A percentile compares a stretch with the other conserved stretches of the same genome.
Conservation (phyloP, 2,888 invertebrate species). For the Plemyria rubiginata region DNA sequence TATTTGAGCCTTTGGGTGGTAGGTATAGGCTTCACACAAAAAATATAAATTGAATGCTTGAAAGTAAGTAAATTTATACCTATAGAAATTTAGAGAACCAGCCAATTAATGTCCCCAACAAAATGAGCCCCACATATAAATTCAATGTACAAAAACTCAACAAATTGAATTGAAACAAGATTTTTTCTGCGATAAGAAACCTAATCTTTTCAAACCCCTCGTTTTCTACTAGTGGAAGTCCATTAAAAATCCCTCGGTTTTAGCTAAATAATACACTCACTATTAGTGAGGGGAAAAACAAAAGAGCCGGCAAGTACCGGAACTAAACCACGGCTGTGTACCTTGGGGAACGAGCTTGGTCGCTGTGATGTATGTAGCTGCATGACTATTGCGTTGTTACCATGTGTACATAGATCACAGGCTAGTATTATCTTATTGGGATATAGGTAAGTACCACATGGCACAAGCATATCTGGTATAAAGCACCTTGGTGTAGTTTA, state of each 20-base stretch:
- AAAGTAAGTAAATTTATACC: too few species aligned
- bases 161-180: constrained; percentile 52
- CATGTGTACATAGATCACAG: too few species aligned
- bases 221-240: constrained; percentile 60
- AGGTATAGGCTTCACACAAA: too few species aligned
- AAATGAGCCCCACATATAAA: constrained; percentile 13
- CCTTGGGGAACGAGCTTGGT: constrained; percentile 69
- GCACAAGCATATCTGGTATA: too few species aligned
- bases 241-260: constrained; percentile 79
- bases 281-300: constrained; percentile 74
- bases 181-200: constrained; percentile 79
- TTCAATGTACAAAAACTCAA: constrained; percentile 37
- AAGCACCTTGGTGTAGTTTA: too few species aligned
- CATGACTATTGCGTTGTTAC: constrained; percentile 11
- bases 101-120: too few species aligned
- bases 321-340: constrained; percentile 75
- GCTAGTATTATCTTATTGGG: too few species aligned
- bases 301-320: constrained; percentile 75
- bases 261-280: constrained; percentile 79
- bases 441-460: too few species aligned
- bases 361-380: constrained; percentile 28
- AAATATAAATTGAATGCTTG: too few species aligned
- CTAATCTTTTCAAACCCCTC: constrained; percentile 76
- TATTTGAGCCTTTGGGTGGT: too few species aligned
- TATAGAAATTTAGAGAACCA: too few species aligned